phyloP scores from a whole-genome alignment of 2,113 vertebrate genomes.

The Calidris pugnax region DNA sequence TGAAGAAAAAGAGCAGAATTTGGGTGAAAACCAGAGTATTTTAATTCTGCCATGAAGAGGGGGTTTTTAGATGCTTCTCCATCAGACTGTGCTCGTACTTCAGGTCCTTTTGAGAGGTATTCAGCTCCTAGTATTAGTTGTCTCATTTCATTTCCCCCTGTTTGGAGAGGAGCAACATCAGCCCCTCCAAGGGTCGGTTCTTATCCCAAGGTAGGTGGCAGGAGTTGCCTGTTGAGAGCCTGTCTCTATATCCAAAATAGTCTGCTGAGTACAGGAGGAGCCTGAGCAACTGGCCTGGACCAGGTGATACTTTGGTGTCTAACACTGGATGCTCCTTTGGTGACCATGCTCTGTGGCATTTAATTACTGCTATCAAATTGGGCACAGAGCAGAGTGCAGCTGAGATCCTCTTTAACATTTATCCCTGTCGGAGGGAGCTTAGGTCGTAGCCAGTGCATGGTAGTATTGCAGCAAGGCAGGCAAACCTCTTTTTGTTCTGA shows the following conservation, averaged over 20 bases:
- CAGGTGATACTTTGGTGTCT: background rate
- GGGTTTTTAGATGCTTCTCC: background rate
- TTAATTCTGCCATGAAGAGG: background rate
- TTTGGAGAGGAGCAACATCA: background rate
- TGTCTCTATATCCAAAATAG: background rate
- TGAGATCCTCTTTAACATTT: background rate
- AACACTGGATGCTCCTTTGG: background rate
- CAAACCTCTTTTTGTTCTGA: background rate
- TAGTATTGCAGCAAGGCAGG: background rate
- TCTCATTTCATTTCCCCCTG: background rate
- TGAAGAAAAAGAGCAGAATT: background rate
- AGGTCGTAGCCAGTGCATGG: background rate
- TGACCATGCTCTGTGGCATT: background rate
- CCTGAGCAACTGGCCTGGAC: background rate
- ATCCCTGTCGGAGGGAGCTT: background rate
- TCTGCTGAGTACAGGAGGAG: background rate
- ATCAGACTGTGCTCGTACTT: background rate
- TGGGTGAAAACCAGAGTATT: background rate
- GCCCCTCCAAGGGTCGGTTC: background rate
- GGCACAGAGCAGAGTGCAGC: background rate
- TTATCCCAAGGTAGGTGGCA: background rate
- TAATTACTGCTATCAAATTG: background rate
- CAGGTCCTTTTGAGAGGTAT: background rate
- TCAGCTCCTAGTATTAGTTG: background rate
- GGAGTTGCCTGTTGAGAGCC: background rate